A percentile compares a stretch with the other conserved stretches of the same genome.
phyloP scores from a whole-genome alignment of 1,140 invertebrate species.

The Hyles euphorbiae region DNA sequence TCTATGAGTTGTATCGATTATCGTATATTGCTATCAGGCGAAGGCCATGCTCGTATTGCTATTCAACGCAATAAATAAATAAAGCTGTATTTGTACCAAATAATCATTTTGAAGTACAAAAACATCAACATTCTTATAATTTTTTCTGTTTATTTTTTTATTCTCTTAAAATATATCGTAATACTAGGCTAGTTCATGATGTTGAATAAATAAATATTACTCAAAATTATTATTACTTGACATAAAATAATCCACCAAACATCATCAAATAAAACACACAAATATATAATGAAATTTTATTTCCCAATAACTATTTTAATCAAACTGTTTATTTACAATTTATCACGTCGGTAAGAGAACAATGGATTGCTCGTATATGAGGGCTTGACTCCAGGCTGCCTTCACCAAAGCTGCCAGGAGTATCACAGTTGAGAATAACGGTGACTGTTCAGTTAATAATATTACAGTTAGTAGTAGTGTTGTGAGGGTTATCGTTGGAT shows the following conservation, averaged over 20 bases:
- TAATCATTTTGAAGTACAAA: too few relatives aligned
- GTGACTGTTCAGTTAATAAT: constrained; percentile 28
- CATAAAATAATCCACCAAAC: too few relatives aligned
- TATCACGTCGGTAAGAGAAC: constrained; percentile 61
- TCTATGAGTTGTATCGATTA: too few relatives aligned
- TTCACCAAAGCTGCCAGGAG: constrained; percentile 29
- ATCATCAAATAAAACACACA: constrained; percentile 19
- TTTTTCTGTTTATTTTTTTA: too few relatives aligned
- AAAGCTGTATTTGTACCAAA: too few relatives aligned
- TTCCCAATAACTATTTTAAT: constrained; percentile 52
- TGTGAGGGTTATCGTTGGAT: constrained; percentile 28
- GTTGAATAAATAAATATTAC: neutral
- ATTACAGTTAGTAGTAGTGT: constrained; percentile 8
- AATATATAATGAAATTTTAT: constrained; percentile 51
- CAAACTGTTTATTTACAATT: constrained; percentile 28
- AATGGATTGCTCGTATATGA: constrained; percentile 29
- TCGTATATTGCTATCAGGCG: too few relatives aligned
- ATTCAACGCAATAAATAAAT: too few relatives aligned
- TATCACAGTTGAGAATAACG: constrained; percentile 34
- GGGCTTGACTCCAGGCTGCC: constrained; percentile 33
- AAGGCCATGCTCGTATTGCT: too few relatives aligned
- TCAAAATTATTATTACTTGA: neutral
- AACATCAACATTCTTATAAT: too few relatives aligned
- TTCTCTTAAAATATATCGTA: too few relatives aligned
- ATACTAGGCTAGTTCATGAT: too few relatives aligned